Percentiles rank a stretch among this genome's conserved stretches.
phyloP scores from a whole-genome alignment of 2,888 invertebrate genomes.

The Azorinus chamasolen region DNA sequence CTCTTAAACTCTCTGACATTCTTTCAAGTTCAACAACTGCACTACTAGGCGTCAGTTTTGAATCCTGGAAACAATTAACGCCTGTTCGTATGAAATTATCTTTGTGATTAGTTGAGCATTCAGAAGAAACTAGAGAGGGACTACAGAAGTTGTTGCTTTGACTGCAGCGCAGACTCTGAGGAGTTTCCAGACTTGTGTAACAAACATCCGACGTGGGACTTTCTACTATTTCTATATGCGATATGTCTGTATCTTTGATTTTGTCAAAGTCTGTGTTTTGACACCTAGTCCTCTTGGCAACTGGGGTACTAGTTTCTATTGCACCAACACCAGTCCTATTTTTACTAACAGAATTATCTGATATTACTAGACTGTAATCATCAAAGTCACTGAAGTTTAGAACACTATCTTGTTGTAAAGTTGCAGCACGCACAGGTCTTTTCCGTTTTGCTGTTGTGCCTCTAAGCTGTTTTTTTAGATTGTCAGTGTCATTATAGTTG shows the following conservation, averaged over 20 bases:
- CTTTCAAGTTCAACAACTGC: slow-evolving; percentile 53
- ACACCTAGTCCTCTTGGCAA: slow-evolving; percentile 59
- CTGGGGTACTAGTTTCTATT: slow-evolving; percentile 75
- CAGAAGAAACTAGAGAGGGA: slow-evolving; percentile 6
- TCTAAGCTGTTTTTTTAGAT: slow-evolving; percentile 36
- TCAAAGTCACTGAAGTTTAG: slow-evolving; percentile 82
- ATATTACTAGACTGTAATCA: slow-evolving; percentile 77
- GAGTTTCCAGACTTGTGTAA: slow-evolving; percentile 32
- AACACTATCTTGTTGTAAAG: not conserved
- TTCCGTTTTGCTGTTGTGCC: slow-evolving; percentile 50
- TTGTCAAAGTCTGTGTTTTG: slow-evolving; percentile 17
- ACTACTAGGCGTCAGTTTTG: slow-evolving; percentile 4
- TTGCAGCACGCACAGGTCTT: slow-evolving; percentile 20
- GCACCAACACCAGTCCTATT: slow-evolving; percentile 25
- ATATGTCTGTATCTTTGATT: slow-evolving; percentile 61
- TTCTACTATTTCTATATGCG: slow-evolving; percentile 62
- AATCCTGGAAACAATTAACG: not conserved
- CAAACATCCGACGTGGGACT: slow-evolving; percentile 44
- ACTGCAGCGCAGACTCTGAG: slow-evolving; percentile 32
- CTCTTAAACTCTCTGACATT: slow-evolving; percentile 56
- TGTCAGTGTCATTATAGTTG: slow-evolving; percentile 50
- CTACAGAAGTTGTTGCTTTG: not conserved
- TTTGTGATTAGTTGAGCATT: too few relatives aligned
- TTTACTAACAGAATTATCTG: slow-evolving; percentile 58
- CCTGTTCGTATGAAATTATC: not conserved